Base-by-base conservation (phyloP, 2,888 invertebrate species). In the Pheosia tremula region DNA sequence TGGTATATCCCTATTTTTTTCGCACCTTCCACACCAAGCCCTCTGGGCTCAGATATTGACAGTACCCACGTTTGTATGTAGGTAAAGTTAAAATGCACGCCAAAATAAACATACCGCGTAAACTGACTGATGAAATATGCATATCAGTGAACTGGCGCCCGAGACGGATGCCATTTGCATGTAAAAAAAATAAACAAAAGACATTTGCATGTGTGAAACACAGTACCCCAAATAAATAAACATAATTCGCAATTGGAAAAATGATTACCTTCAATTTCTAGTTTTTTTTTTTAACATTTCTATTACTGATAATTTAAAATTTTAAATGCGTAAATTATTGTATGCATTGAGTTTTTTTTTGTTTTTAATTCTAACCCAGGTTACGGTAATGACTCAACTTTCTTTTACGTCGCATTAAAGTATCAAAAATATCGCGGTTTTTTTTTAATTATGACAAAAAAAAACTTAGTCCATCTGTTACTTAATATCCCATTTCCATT, bases 81-180 rank as follows among this genome's bases (percentile, higher is more conserved):
- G 54, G 52, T 9, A 7, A 65, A 68, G 66, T 68, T 61, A 72
- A 71, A 71, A 72, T 57, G 69, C 71, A 71, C 62, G 66, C 66
- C 62, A 57, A 72, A 72, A 68, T 62, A 71, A 72, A 72, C 69
- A 72, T 58, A 43, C n/a, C 60, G 49, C 60, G 72, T 72, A 72
- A 71, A 66, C 64, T 55, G 64, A 49, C 54, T 54, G 55, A 69
- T 71, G 66, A 72, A 71, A 72, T 71, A 72, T 71, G 72, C 66
- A 72, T 66, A 72, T 66, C 64, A 61, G 60, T 59, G 59, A 58
- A 59, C 53, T 43, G 59, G 60, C 60, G 60, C 59, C 56, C 63
- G 53, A 66, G 56, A 61, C 49, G 63, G 72, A 68, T 71, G 59
- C n/a, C 6, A 7, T 55, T 41, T 39, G 61, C 68, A 62, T 45